Percentiles rank a stretch among this genome's conserved stretches.
phyloP scores from a whole-genome alignment of 2,888 invertebrate species.

The Nectonema munidae region DNA sequence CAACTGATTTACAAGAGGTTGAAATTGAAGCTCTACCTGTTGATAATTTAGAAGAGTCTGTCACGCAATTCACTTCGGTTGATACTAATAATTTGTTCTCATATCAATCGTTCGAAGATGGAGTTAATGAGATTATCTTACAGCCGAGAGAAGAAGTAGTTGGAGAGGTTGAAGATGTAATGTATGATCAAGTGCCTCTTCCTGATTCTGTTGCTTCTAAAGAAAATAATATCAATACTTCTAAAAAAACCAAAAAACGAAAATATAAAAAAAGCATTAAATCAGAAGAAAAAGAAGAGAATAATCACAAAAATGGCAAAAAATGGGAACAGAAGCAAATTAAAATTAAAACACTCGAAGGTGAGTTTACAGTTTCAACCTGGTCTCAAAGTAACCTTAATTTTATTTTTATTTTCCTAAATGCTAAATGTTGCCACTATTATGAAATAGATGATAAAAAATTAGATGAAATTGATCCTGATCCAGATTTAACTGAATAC shows the following conservation, averaged over 20 bases:
- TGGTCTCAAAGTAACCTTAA: slow-evolving; percentile 8
- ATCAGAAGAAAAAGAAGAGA: slow-evolving; percentile 22
- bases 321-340: slow-evolving; percentile 92
- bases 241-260: too few relatives aligned
- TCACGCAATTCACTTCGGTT: not conserved
- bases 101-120: too few relatives aligned
- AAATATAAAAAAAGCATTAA: not conserved
- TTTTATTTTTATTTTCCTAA: too few relatives aligned
- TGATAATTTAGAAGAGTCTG: slow-evolving; percentile 1
- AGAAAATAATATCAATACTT: not conserved
- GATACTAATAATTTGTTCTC: slow-evolving; percentile 1
- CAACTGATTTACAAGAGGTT: slow-evolving; percentile 2
- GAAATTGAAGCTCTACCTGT: slow-evolving; percentile 9
- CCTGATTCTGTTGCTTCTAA: not conserved
- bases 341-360: slow-evolving; percentile 78
- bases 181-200: slow-evolving; percentile 32
- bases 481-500: slow-evolving; percentile 60
- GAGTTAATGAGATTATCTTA: slow-evolving; percentile 30
- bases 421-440: too few relatives aligned
- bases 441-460: slow-evolving; percentile 9
- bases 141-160: slow-evolving; percentile 44
- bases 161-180: slow-evolving; percentile 33
- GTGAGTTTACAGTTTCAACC: slow-evolving; percentile 34
- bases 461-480: slow-evolving; percentile 31
- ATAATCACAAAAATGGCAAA: slow-evolving; percentile 25